Evolutionary conservation across 2,888 invertebrate genomes (phyloP).

Genomic region (Agriotes lineatus): DNA sequence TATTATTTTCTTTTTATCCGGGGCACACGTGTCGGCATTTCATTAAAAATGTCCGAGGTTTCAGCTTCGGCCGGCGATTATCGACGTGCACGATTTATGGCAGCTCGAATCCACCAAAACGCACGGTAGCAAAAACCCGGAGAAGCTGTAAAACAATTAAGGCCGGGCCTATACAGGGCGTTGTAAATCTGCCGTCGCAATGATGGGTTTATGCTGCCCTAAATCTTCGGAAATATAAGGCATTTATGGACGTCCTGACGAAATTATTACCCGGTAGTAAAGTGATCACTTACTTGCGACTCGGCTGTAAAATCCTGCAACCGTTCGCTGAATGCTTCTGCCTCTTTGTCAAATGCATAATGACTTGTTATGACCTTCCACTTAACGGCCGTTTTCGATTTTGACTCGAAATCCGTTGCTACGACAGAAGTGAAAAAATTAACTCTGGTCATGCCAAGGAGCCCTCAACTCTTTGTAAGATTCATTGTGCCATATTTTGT

Average conservation of each 20-base stretch:
- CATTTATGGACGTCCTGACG: conserved; percentile 50
- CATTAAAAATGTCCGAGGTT: conserved; percentile 2
- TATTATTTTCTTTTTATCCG: conserved; percentile 31
- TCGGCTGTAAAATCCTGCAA: conserved; percentile 28
- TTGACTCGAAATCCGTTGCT: too few relatives aligned
- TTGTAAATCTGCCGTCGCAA: conserved; percentile 46
- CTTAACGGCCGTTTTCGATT: too few relatives aligned
- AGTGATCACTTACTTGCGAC: conserved; percentile 46
- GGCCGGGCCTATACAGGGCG: conserved; percentile 33
- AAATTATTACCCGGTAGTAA: conserved; percentile 52
- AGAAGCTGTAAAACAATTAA: conserved; percentile 49
- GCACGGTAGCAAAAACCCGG: conserved; percentile 46
- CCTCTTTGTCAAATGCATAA: too few relatives aligned
- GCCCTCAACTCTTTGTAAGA: too few relatives aligned
- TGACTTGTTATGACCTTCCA: too few relatives aligned
- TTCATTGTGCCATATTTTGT: too few relatives aligned
- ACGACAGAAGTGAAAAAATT: too few relatives aligned
- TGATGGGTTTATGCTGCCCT: conserved; percentile 50
- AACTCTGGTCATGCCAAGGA: too few relatives aligned
- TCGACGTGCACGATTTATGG: conserved; percentile 23
- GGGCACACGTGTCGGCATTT: conserved; percentile 24
- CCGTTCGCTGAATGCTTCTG: neutral
- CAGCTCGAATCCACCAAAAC: conserved; percentile 18
- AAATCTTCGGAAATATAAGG: conserved; percentile 51
- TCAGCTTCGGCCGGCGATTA: neutral